These are phyloP conservation scores for Rhyacichthys aspro DNA, from an alignment of 2,797 vertebrate species.

Conservation along the genomic window DNA sequence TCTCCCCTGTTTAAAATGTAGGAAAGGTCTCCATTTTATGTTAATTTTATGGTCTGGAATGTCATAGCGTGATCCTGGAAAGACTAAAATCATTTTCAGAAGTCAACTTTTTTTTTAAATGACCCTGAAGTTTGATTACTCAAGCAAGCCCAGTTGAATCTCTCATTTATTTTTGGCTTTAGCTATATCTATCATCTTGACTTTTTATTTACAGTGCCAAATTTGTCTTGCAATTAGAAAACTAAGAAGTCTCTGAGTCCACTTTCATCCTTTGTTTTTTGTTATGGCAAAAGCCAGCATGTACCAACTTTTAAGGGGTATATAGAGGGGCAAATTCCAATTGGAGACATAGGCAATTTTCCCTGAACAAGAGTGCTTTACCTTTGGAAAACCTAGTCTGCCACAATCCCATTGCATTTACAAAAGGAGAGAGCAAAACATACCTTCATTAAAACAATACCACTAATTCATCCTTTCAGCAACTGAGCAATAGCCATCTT, in stretches of 20 bases:
- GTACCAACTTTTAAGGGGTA: conserved; percentile 32
- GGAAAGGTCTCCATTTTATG: conserved; percentile 33
- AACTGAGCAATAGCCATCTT: conserved; percentile 67
- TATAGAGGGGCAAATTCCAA: too few relatives aligned
- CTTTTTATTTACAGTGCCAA: conserved; percentile 57
- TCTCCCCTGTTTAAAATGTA: conserved; percentile 52
- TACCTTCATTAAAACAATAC: conserved; percentile 59
- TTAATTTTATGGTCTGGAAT: conserved; percentile 50
- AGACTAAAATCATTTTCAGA: conserved; percentile 36
- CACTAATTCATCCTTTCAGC: conserved; percentile 65
- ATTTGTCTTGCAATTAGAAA: conserved; percentile 46
- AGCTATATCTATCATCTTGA: conserved; percentile 62
- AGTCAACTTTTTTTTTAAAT: conserved; percentile 4
- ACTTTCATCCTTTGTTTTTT: conserved; percentile 16
- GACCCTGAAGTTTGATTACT: conserved; percentile 36
- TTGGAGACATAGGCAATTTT: conserved; percentile 61
- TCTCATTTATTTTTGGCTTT: conserved; percentile 72
- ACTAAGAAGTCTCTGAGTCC: conserved; percentile 23
- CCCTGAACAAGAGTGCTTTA: conserved; percentile 60
- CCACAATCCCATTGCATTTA: conserved; percentile 76
- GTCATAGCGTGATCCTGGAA: conserved; percentile 59
- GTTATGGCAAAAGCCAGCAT: conserved; percentile 42
- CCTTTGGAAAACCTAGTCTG: conserved; percentile 71
- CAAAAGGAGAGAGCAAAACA: conserved; percentile 45
- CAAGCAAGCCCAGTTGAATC: conserved; percentile 58